phyloP scores from a whole-genome alignment of 2,797 vertebrate genomes.

The Rhodeus uyekii region DNA sequence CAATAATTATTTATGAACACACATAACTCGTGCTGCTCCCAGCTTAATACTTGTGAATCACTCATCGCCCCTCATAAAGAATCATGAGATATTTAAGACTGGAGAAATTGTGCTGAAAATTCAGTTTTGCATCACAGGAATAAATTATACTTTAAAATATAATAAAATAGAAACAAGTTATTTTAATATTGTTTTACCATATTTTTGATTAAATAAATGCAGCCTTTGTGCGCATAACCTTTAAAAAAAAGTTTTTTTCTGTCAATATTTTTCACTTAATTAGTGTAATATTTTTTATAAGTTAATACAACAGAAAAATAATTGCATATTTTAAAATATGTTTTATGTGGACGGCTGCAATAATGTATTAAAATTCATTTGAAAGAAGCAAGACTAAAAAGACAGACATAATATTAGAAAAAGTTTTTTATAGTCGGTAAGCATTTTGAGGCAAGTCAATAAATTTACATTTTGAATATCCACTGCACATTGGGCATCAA shows the following conservation, averaged over 20 bases:
- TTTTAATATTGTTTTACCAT: neutral
- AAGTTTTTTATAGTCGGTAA: slow-evolving; percentile 52
- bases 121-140: neutral
- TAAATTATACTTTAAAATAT: neutral
- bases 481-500: slow-evolving; percentile 46
- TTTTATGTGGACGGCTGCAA: neutral
- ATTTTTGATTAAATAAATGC: neutral
- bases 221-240: neutral
- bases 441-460: slow-evolving; percentile 52
- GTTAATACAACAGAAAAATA: neutral
- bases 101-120: neutral
- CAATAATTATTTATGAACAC: no score
- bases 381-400: slow-evolving; percentile 5
- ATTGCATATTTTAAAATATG: neutral
- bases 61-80: no score
- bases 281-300: neutral
- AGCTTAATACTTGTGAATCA: no score
- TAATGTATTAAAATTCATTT: neutral
- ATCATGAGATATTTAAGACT: neutral
- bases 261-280: neutral
- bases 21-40: no score
- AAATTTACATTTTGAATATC: slow-evolving; percentile 51
- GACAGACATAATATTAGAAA: slow-evolving; percentile 31
- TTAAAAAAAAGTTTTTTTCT: neutral
- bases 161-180: neutral